These are phyloP conservation scores for Lepas anatifera DNA, from an alignment of 2,888 invertebrate genomes.

Conservation along the genomic window DNA sequence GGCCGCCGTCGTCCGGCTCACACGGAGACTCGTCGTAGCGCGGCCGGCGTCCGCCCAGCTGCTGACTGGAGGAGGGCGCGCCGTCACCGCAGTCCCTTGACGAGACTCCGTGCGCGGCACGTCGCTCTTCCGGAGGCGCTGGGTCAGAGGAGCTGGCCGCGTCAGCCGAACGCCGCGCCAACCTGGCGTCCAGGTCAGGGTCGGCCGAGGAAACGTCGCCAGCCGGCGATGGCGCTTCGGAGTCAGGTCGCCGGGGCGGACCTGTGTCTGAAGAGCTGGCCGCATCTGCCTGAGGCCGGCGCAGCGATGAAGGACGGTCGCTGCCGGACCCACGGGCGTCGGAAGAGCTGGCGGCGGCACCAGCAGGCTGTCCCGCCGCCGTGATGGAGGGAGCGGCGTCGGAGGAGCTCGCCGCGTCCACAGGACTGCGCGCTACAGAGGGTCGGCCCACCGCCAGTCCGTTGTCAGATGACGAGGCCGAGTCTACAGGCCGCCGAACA, in stretches of 20 bases:
- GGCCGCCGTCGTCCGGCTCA: not conserved
- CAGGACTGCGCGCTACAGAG: too few species aligned
- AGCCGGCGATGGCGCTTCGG: not conserved
- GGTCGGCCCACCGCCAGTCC: too few species aligned
- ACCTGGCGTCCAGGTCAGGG: not conserved
- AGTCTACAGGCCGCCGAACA: too few species aligned
- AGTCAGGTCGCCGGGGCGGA: not conserved
- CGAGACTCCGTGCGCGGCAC: not conserved
- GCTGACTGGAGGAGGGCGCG: not conserved
- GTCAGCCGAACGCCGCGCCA: not conserved
- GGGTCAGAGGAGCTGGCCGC: not conserved
- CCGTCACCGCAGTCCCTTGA: not conserved
- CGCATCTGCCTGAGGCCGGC: not conserved
- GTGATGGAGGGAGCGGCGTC: not conserved
- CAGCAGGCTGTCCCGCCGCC: not conserved
- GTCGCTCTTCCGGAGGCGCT: not conserved
- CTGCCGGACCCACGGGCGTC: too few species aligned
- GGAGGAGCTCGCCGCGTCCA: not conserved
- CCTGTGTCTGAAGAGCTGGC: not conserved
- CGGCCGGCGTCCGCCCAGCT: too few species aligned
- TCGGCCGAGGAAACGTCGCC: not conserved
- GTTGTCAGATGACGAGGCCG: too few species aligned
- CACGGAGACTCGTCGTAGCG: not conserved
- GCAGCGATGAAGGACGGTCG: too few species aligned
- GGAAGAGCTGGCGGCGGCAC: not conserved